Base-by-base conservation (phyloP, 1,140 invertebrate species). In the Rhizoglyphus robini region DNA sequence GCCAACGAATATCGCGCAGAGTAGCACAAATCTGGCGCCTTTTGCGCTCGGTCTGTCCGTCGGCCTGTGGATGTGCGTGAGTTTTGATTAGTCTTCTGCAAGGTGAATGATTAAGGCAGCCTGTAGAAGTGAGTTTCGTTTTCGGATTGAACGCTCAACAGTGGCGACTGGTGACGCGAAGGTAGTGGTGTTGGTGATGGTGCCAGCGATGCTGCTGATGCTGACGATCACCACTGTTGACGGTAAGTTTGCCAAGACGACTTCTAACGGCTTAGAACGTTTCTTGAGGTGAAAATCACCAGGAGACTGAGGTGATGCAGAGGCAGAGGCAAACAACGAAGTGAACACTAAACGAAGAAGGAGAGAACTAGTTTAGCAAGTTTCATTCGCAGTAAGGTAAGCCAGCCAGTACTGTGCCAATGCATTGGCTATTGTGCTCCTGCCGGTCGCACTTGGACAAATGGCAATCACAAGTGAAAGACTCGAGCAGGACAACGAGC, bases 301-400 rank as follows among this genome's bases (percentile, higher is more conserved):
- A 54, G 5, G 20, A 20, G 51, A 54, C 8, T 25, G 20, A 11
- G 51, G 58, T 20, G 58, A 27, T 29, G 29, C 13, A 60, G 27
- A 20, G 30, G 27, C 13, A 60, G 27, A 60, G 20, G 51, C 51
- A 54, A 8, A 32, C 8, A 46, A 23, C 15, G 13, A 60, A 32
- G 29, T 18, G 8, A 41, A 18, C 8, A 41, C 3, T 32, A 32
- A 41, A 60, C 1, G 1, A 32, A 32, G 15, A 2, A 60, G 29
- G 29, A 60, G 15, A 32, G 27, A 60, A 60, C 58, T 60, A 60
- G 58, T 60, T 60, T 60, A 29, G 58, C 58, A 60, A 60, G 58
- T 60, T 60, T 60, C 11, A 8, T 54, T 5, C 8, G 51, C 23
- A 8, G 23, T 46, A 46, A 46, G 41, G 41, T 46, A 46, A 46